These are phyloP conservation scores for Pseudachorutes palmiensis DNA, from an alignment of 1,140 invertebrate genomes.

Conservation along the genomic window DNA sequence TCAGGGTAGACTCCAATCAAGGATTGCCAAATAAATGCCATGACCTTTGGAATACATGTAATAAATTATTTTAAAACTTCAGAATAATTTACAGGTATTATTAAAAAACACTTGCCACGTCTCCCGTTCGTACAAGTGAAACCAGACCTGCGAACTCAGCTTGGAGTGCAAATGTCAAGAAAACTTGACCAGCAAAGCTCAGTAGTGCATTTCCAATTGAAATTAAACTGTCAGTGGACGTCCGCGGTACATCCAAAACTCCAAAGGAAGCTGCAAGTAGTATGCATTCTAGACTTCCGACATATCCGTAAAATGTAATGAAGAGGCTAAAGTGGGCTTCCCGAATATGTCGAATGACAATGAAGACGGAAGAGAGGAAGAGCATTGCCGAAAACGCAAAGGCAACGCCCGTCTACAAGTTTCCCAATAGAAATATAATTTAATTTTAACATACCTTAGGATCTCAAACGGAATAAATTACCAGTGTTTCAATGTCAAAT, in stretches of 20 bases:
- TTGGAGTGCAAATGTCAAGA: constrained; percentile 17
- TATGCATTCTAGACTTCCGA: constrained; percentile 7
- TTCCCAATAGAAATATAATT: too few relatives aligned
- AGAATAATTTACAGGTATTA: neutral
- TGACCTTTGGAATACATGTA: neutral
- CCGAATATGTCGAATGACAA: constrained; percentile 14
- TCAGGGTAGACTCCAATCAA: neutral
- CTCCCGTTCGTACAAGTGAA: constrained; percentile 1
- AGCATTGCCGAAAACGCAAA: constrained; percentile 6
- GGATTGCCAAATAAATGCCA: neutral
- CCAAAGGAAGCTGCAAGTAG: neutral
- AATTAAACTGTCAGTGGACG: neutral
- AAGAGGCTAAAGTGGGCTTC: constrained; percentile 17
- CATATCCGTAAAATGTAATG: neutral
- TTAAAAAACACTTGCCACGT: constrained; percentile 1
- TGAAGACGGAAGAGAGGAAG: neutral
- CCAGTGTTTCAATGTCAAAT: constrained; percentile 16
- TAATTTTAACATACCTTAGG: too few relatives aligned
- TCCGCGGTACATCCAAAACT: neutral
- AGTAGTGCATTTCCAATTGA: constrained; percentile 4
- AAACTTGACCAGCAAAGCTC: constrained; percentile 9
- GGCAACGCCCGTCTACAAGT: constrained; percentile 4
- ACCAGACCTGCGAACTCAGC: constrained; percentile 12
- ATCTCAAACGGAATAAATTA: constrained; percentile 11
- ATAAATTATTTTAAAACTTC: neutral